Evolutionary conservation across 2,797 vertebrate species (phyloP), one percentile per base, ranked within the genome.

Genomic region (Periparus ater): DNA sequence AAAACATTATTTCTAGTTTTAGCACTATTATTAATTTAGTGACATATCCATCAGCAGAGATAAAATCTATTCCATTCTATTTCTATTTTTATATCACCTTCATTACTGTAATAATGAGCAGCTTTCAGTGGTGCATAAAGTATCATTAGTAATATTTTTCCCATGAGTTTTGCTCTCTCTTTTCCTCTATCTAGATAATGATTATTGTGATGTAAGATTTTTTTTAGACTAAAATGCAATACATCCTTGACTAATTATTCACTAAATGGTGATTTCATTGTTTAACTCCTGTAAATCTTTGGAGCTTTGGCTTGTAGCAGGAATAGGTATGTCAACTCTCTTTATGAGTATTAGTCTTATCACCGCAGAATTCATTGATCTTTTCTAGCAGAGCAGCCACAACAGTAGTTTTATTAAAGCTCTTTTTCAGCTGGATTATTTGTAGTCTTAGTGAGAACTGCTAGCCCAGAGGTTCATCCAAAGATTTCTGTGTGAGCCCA

Each of bases 1-100:
- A 79, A 86, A 45, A 18, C 21, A 1, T 75, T 90, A 38, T 54
- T 78, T 54, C 17, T 82, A 79, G 29, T 47, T 92, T 92, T 85
- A 87, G 17, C 6, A 17, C 10, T 68, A 40, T 79, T 91, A 88
- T 65, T 93, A 93, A 93, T 81, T 91, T 77, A 93, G 36, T 73
- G 78, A 21, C 11, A 58, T 63, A 90, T 45, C 60, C 30, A 70
- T 82, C 80, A 73, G 47, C 20, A 88, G 18, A 86, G 48, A 92
- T 57, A 88, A 61, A 88, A 77, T 80, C 40, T 74, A 65, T 84
- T 92, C 30, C 27, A 45, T 73, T 91, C 55, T 84, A 38, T 77
- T 92, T 84, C 75, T 95, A 63, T 73, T 92, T 89, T 95, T 87
- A 45, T 78, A 90, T 80, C 70, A 88, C 83, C 67, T 93, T 90